phyloP scores from a whole-genome alignment of 2,888 invertebrate genomes.

The Geotrupes spiniger region DNA sequence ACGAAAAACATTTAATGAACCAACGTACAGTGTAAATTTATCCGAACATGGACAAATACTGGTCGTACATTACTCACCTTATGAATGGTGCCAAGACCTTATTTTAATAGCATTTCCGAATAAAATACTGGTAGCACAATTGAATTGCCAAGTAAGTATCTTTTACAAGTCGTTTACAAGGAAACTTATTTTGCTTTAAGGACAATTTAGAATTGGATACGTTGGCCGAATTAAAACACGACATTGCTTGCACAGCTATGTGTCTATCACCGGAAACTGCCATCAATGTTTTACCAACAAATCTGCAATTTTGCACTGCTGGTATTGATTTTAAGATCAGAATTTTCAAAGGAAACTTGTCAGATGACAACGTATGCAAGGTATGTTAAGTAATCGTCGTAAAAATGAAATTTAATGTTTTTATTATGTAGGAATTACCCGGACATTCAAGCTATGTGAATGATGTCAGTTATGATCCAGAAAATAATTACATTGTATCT shows the following conservation, averaged over 20 bases:
- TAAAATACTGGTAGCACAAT: conserved; percentile 56
- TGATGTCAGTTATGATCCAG: conserved; percentile 65
- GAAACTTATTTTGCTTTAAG: conserved; percentile 30
- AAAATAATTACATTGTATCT: conserved; percentile 68
- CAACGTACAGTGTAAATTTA: conserved; percentile 53
- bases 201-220: conserved; percentile 56
- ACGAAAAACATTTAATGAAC: conserved; percentile 37
- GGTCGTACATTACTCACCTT: conserved; percentile 60
- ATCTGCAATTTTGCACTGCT: conserved; percentile 55
- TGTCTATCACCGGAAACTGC: conserved; percentile 64
- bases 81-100: conserved; percentile 64
- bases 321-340: conserved; percentile 58
- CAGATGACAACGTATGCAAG: conserved; percentile 51
- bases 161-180: neutral
- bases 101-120: conserved; percentile 59
- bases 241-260: conserved; percentile 56
- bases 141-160: conserved; percentile 57
- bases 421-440: conserved; percentile 50
- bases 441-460: conserved; percentile 71
- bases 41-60: conserved; percentile 54
- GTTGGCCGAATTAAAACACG: conserved; percentile 57
- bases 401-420: neutral
- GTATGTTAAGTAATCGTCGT: conserved; percentile 40
- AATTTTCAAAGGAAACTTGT: conserved; percentile 57
- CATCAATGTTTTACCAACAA: conserved; percentile 57